phyloP scores from a whole-genome alignment of 2,113 vertebrate species.

The Apaloderma vittatum region DNA sequence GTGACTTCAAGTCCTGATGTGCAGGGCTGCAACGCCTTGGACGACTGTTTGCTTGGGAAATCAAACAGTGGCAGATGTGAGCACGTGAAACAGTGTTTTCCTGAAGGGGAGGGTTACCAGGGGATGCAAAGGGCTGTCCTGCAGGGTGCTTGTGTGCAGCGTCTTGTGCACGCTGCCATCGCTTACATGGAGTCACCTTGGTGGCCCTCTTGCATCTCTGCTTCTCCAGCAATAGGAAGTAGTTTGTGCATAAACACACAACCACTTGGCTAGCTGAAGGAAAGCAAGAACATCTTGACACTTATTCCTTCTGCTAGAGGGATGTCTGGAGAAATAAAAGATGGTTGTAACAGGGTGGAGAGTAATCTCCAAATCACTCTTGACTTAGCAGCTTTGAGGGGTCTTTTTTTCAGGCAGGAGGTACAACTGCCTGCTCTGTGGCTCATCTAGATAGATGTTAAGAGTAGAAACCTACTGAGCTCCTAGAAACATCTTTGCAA shows the following conservation, averaged over 20 bases:
- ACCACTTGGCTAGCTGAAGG: background rate
- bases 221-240: background rate
- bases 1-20: background rate
- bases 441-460: background rate
- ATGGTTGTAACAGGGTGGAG: background rate
- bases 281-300: background rate
- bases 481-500: background rate
- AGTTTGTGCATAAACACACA: background rate
- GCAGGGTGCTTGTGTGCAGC: too few relatives aligned
- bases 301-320: background rate
- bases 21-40: background rate
- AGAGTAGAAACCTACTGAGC: background rate
- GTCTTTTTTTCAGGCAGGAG: background rate
- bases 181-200: background rate
- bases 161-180: background rate
- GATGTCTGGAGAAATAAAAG: background rate
- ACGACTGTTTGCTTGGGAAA: background rate
- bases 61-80: background rate
- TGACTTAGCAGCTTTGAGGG: background rate
- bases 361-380: background rate
- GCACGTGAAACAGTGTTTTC: background rate
- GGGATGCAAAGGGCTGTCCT: background rate
- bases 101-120: background rate
- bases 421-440: background rate
- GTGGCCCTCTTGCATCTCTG: accelerated